Base-by-base conservation (phyloP, 2,888 invertebrate genomes). In the Plebejus anna region DNA sequence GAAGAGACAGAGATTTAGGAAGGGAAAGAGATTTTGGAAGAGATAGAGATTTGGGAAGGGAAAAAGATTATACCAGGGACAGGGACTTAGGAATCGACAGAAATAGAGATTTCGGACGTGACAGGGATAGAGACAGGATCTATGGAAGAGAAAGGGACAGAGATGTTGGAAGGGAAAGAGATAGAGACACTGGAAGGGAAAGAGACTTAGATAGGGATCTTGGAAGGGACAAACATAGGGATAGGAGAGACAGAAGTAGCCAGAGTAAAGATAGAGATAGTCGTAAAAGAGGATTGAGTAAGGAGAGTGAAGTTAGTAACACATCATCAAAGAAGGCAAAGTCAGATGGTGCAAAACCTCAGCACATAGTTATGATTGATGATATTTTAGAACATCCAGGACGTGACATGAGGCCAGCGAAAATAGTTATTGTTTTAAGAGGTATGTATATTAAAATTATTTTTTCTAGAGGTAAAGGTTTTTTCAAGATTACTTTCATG, bases 361-460 rank as follows among this genome's bases (percentile, higher is more conserved):
- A 90, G 84, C 89, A 88, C 79, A 36, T 90, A 47, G 95, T 96
- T 59, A 95, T 95, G 89, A 96, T 98, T 82, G 98, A 98, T 85
- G 98, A 98, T 86, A 90, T 99, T 78, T 90, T 99, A 75, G 95
- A 96, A 84, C 89, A 95, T 36, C 98, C 99, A 2, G 97, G 97
- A 9, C 95, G 99, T 75, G 94, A 95, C 78, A 96, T 95, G 82
- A 95, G 99, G 82, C 98, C 99, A 32, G 94, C 94, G 13, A 95
- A 95, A 87, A 96, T 99, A 82, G 97, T 97, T 51, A 96, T 99
- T 78, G 97, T 99, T 82, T 90, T 99, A 75, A 94, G 99, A 87
- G 99, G 94, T 94, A 81, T 28, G 22, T 22, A 22, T 28, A 22
- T 73, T 73, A 28, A 55, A 16, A 55, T 55, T 55, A 42, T 47